phyloP scores from a whole-genome alignment of 2,113 vertebrate genomes.

The Myxocyprinus asiaticus region DNA sequence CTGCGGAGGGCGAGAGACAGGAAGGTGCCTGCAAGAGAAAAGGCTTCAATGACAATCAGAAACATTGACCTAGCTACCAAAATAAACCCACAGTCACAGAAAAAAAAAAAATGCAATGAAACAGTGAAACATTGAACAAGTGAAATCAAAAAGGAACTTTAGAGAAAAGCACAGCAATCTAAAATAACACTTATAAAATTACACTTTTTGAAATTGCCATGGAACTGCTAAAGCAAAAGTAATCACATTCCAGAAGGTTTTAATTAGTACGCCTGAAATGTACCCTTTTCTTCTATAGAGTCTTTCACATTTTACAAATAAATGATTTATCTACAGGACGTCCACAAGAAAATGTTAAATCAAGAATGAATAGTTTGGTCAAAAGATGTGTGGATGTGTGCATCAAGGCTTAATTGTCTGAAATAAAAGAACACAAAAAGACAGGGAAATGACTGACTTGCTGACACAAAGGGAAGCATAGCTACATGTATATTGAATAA shows the following conservation, averaged over 20 bases:
- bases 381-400: no score
- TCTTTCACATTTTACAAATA: conserved; percentile 49
- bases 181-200: conserved; percentile 7
- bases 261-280: conserved; percentile 59
- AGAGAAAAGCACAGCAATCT: not conserved
- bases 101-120: conserved; percentile 25
- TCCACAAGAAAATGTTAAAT: conserved; percentile 15
- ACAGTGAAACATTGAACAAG: conserved; percentile 2
- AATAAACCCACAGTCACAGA: conserved; percentile 25
- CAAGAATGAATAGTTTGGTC: no score
- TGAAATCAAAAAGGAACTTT: conserved; percentile 8
- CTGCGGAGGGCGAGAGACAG: not conserved
- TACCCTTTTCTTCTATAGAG: conserved; percentile 42
- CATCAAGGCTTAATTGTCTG: not conserved
- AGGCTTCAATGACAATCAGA: conserved; percentile 14
- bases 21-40: conserved; percentile 6
- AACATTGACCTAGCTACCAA: conserved; percentile 30
- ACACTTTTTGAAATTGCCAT: conserved; percentile 43
- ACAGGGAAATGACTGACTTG: conserved; percentile 24
- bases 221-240: conserved; percentile 47
- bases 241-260: conserved; percentile 57
- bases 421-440: conserved; percentile 38
- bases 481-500: conserved; percentile 38
- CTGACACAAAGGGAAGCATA: conserved; percentile 18
- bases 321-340: conserved; percentile 13